Percentiles rank a stretch among this genome's conserved stretches.
phyloP scores from a whole-genome alignment of 2,113 vertebrate genomes.

The Lutjanus erythropterus region DNA sequence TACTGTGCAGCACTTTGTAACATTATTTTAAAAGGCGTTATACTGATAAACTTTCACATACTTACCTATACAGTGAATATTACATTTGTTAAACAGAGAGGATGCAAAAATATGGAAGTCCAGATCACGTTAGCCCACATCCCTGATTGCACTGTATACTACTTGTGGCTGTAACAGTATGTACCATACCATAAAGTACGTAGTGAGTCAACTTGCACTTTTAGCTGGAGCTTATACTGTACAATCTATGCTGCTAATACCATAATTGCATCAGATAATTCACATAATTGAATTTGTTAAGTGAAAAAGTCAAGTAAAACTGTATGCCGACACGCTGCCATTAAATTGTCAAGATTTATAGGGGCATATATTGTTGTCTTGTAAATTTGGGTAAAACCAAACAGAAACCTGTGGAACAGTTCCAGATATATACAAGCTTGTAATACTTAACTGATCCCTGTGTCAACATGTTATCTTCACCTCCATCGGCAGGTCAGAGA shows the following conservation, averaged over 20 bases:
- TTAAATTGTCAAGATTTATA: not conserved
- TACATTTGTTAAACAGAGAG: not conserved
- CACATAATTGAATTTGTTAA: not conserved
- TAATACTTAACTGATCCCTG: not conserved
- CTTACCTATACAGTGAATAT: no score
- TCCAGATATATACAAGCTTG: constrained; percentile 3
- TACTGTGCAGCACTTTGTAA: no score
- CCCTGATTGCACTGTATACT: no score
- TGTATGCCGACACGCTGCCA: not conserved
- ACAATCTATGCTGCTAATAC: not conserved
- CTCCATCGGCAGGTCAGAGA: constrained; percentile 5
- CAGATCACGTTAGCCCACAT: not conserved
- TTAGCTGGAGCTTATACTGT: not conserved
- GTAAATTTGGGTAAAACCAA: not conserved
- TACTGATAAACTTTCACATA: no score
- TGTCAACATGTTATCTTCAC: not conserved
- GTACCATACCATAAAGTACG: not conserved
- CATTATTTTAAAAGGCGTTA: no score
- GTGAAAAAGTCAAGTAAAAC: not conserved
- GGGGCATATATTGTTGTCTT: not conserved
- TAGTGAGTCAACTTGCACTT: no score
- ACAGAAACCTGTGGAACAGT: not conserved
- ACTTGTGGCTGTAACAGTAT: no score
- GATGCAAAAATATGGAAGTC: not conserved
- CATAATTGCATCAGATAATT: not conserved